Evolutionary conservation across 2,113 vertebrate species (phyloP), one percentile per base, ranked within the genome.

Genomic region (Sigmodon hispidus): DNA sequence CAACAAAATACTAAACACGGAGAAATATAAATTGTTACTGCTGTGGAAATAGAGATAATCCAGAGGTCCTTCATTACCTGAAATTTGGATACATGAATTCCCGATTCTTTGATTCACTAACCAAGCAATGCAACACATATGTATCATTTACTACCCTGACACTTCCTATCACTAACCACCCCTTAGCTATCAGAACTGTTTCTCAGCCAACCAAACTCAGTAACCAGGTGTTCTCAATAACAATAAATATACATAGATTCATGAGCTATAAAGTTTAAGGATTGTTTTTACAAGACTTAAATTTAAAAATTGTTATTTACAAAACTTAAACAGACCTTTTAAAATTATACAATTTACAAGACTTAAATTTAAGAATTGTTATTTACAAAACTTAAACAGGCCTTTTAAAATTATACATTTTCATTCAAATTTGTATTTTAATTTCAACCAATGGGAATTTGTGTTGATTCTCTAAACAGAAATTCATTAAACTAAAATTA

Each of bases 401-500:
- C 7, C 70, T 90, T 92, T 80, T 0, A 29, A 81, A 87, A 80
- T 86, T 24, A 26, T 59, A 5, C 70, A 93, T 88, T 89, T 90
- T 77, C 86, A 89, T 59, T 93, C 63, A 77, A 61, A 89, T 52
- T 93, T 84, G 76, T 89, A 86, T 76, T 93, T 94, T 72, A 89
- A 45, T 22, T 95, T 72, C 70, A 72, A 24, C 76, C 65, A 67
- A 67, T 24, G n/a, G 92, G 2, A 95, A 87, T 88, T 81, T 86
- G 88, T 89, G 81, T 91, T 48, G 40, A 52, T n/a, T 75, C 55
- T 45, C 75, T 52, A 67, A 29, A 67, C 16, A 5, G 63, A 43
- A 94, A 88, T 59, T 36, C 65, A 90, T 96, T 95, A 92, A 96
- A 89, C 55, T 92, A 91, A 43, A 94, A 17, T 17, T 70, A 55